phyloP scores from a whole-genome alignment of 1,140 invertebrate genomes.

The Trissolcus basalis region DNA sequence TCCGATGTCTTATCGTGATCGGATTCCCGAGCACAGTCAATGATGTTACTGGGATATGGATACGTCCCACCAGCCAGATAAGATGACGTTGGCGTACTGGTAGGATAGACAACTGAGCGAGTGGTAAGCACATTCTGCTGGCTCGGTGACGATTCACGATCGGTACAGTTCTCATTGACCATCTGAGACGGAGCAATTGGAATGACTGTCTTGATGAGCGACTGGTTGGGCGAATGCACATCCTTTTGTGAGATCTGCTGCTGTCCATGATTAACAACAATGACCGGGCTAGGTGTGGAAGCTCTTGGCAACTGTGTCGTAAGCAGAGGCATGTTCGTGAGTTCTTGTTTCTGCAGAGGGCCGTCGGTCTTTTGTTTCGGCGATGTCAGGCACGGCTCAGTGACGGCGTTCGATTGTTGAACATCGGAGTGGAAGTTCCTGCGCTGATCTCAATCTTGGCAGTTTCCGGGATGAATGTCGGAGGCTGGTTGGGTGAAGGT shows the following conservation, averaged over 20 bases:
- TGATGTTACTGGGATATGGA: slow-evolving; percentile 30
- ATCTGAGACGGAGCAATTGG: slow-evolving; percentile 50
- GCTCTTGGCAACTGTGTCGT: slow-evolving; percentile 68
- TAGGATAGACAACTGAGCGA: slow-evolving; percentile 7
- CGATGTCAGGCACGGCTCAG: slow-evolving; percentile 58
- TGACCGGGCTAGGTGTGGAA: slow-evolving; percentile 76
- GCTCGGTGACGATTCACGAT: too few relatives aligned
- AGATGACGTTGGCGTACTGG: slow-evolving; percentile 5
- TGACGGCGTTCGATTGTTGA: slow-evolving; percentile 63
- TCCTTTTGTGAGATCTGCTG: slow-evolving; percentile 65
- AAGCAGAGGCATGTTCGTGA: slow-evolving; percentile 65
- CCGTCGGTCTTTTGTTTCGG: slow-evolving; percentile 59
- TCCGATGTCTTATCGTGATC: slow-evolving; percentile 16
- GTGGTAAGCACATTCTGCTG: slow-evolving; percentile 1
- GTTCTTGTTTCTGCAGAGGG: slow-evolving; percentile 69
- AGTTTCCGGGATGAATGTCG: slow-evolving; percentile 73
- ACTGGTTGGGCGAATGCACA: slow-evolving; percentile 51
- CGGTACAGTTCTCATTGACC: too few relatives aligned
- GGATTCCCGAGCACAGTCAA: slow-evolving; percentile 8
- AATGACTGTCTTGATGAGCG: slow-evolving; percentile 68
- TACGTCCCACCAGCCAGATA: slow-evolving; percentile 23
- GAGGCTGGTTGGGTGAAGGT: slow-evolving; percentile 73
- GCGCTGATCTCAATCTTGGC: slow-evolving; percentile 72
- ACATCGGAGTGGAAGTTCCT: slow-evolving; percentile 64
- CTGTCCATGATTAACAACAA: slow-evolving; percentile 71